Evolutionary conservation across 2,888 invertebrate species (phyloP), one percentile per base, ranked within the genome.

Genomic region (Spisula solida): DNA sequence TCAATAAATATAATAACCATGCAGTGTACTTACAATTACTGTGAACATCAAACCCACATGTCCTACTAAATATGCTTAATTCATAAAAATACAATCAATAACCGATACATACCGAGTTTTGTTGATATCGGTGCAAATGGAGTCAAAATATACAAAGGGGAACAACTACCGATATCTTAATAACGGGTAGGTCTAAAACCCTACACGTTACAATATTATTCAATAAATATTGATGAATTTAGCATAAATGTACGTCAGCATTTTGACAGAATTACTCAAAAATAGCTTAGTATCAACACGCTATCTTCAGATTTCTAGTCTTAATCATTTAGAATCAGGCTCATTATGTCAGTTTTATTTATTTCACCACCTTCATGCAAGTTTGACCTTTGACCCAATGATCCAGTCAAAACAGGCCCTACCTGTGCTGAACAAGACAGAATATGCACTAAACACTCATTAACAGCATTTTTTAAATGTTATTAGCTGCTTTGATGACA

Each of bases 321-420:
- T 5, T 10, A 66, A 12, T 66, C n/a, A n/a, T 12, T 25, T 66
- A 5, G 6, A 10, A 25, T 8, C n/a, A 10, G 60, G 10, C 60
- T 25, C 6, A 66, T 66, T 66, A 16, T 75, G 75, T 34, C 31
- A 75, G 75, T 34, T 75, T n/a, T 31, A 18, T 8, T 16, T 34
- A 34, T 75, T 34, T 66, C 51, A 66, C 60, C 60, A 25, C 34
- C 75, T 75, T 75, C 14, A 75, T 75, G 75, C 12, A 34, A 34
- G 25, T 82, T 60, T 82, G 82, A 82, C 82, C 82, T 82, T 66
- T 66, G 56, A 60, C 56, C 31, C 20, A 31, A 5, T 2, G 41
- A 41, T 6, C 0, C 10, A 56, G 34, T 18, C 41, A 47, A 60
- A 66, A 47, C 82, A 82, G 47, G 47, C 25, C 82, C 66, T 82